phyloP scores from a whole-genome alignment of 1,140 invertebrate species.

The Helicoverpa armigera region DNA sequence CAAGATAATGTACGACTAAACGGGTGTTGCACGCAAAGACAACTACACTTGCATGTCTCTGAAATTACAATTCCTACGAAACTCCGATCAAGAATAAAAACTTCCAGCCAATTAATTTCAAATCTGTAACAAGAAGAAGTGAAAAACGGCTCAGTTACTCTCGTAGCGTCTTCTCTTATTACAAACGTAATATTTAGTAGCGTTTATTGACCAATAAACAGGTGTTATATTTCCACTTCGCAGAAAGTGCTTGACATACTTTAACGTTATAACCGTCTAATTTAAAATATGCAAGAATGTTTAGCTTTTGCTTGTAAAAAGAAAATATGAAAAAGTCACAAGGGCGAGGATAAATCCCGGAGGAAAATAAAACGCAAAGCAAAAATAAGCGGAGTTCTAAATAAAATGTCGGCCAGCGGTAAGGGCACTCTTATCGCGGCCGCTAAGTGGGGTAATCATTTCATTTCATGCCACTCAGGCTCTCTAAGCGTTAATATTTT shows the following conservation, averaged over 20 bases:
- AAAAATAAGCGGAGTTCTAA: slow-evolving; percentile 21
- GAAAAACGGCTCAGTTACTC: slow-evolving; percentile 6
- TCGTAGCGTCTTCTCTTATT: neutral
- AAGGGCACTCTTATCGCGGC: slow-evolving; percentile 47
- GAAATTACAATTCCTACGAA: slow-evolving; percentile 8
- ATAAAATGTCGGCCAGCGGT: slow-evolving; percentile 40
- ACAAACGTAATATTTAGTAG: neutral
- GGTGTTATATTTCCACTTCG: neutral
- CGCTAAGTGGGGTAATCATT: slow-evolving; percentile 50
- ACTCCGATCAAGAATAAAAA: neutral
- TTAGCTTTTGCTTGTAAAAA: neutral
- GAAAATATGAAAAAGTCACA: slow-evolving; percentile 7
- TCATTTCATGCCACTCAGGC: slow-evolving; percentile 46
- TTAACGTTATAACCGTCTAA: neutral
- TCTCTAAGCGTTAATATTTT: slow-evolving; percentile 49
- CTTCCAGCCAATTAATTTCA: slow-evolving; percentile 4
- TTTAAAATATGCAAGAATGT: neutral
- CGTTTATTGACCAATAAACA: neutral
- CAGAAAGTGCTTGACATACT: no score
- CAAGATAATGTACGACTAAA: slow-evolving; percentile 8
- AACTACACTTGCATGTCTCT: slow-evolving; percentile 2
- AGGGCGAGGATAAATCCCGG: neutral
- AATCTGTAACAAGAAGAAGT: neutral
- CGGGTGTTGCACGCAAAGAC: neutral
- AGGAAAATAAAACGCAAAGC: neutral